Conservation (phyloP, 2,797 vertebrate species). For the Australoheros facetus region DNA sequence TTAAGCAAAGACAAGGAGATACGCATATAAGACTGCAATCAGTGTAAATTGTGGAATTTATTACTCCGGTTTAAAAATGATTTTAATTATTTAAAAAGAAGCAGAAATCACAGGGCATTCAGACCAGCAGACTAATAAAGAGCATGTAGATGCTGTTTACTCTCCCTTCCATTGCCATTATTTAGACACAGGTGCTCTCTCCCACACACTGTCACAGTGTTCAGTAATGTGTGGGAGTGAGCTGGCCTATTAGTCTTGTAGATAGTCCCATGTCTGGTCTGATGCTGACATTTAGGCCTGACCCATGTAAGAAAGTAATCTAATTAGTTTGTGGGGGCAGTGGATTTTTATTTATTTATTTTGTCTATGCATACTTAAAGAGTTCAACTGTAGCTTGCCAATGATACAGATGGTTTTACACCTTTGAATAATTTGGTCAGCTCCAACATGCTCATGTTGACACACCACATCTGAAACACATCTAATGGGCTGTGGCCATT, state of each 20-base stretch:
- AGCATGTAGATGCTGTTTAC: neutral
- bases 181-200: neutral
- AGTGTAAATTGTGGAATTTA: neutral
- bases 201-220: constrained; percentile 1
- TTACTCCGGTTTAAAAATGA: neutral
- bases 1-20: neutral
- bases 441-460: neutral
- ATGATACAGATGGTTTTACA: neutral
- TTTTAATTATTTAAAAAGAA: neutral
- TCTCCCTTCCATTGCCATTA: neutral
- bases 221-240: constrained; percentile 26
- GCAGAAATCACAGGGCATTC: neutral
- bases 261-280: constrained; percentile 1
- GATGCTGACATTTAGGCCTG: constrained; percentile 52
- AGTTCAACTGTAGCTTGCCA: neutral
- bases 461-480: neutral
- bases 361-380: neutral
- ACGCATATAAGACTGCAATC: neutral
- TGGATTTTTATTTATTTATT: neutral
- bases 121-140: neutral
- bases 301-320: constrained; percentile 20
- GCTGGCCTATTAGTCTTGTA: constrained; percentile 32
- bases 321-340: constrained; percentile 27
- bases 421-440: neutral
- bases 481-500: neutral